These are phyloP conservation scores for Ceyx margarethae DNA, from an alignment of 2,113 vertebrate genomes.

Conservation along the genomic window DNA sequence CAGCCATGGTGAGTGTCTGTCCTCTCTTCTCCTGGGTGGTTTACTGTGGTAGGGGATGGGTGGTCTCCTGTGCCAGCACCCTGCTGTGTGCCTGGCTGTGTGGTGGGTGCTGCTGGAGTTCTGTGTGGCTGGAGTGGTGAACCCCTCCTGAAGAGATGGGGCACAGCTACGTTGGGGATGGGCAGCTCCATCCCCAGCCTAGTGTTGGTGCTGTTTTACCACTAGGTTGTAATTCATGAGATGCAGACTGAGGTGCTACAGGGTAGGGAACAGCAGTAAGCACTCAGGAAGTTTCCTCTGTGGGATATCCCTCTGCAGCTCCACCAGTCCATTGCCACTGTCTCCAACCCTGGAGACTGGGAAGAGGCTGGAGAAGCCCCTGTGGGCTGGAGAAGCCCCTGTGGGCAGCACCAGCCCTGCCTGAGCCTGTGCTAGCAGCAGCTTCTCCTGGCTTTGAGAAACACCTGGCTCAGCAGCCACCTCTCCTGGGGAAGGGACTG, in stretches of 20 bases:
- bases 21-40: background rate
- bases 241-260: background rate
- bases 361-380: background rate
- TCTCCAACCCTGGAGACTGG: background rate
- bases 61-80: rapidly evolving
- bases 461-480: background rate
- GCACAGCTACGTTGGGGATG: rapidly evolving
- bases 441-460: background rate
- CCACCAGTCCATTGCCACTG: background rate
- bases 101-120: background rate
- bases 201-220: rapidly evolving
- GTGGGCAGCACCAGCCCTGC: background rate
- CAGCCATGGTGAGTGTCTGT: rapidly evolving
- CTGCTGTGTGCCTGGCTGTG: rapidly evolving
- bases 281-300: background rate
- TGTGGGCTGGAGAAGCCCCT: background rate
- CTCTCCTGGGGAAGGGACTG: constrained; percentile 1
- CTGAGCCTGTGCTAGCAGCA: background rate
- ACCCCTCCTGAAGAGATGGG: background rate
- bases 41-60: background rate
- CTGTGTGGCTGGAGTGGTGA: background rate
- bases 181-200: background rate
- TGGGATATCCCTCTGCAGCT: background rate
- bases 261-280: background rate
- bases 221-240: rapidly evolving